A percentile compares a stretch with the other conserved stretches of the same genome.
These are phyloP conservation scores for Drosophila yakuba DNA, from an alignment of 1,140 invertebrate species.

Conservation along the genomic window DNA sequence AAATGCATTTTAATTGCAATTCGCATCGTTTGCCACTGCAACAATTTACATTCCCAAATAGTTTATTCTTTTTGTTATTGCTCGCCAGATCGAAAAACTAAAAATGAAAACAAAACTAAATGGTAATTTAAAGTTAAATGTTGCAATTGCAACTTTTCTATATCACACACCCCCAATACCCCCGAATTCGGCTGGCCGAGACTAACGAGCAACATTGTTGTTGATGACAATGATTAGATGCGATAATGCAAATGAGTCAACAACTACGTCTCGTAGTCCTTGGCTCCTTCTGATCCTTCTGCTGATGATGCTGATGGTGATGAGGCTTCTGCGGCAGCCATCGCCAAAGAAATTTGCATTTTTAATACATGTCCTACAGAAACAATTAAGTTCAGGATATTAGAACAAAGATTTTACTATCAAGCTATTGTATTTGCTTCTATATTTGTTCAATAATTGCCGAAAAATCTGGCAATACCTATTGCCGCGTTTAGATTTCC, in stretches of 20 bases:
- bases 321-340: slow-evolving; percentile 8
- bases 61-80: slow-evolving; percentile 23
- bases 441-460: no score
- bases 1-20: slow-evolving; percentile 77
- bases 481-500: no score
- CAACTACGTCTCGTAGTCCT: slow-evolving; percentile 31
- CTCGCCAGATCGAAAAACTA: slow-evolving; percentile 41
- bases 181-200: slow-evolving; percentile 23
- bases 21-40: slow-evolving; percentile 35
- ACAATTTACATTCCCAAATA: slow-evolving; percentile 55
- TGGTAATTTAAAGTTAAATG: slow-evolving; percentile 30
- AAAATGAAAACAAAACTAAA: slow-evolving; percentile 64
- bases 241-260: slow-evolving; percentile 82
- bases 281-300: slow-evolving; percentile 7
- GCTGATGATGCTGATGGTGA: slow-evolving; percentile 24
- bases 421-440: no score
- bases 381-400: slow-evolving; percentile 14
- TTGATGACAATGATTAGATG: slow-evolving; percentile 83
- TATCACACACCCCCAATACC: background rate
- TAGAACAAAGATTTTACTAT: background rate
- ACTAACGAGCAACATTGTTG: slow-evolving; percentile 80
- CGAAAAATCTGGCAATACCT: no score
- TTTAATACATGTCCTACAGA: slow-evolving; percentile 65
- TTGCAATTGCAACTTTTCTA: no score
- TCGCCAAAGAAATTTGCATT: slow-evolving; percentile 66